Evolutionary conservation across 2,113 vertebrate genomes (phyloP).

Genomic region (Heterotilapia buettikoferi): DNA sequence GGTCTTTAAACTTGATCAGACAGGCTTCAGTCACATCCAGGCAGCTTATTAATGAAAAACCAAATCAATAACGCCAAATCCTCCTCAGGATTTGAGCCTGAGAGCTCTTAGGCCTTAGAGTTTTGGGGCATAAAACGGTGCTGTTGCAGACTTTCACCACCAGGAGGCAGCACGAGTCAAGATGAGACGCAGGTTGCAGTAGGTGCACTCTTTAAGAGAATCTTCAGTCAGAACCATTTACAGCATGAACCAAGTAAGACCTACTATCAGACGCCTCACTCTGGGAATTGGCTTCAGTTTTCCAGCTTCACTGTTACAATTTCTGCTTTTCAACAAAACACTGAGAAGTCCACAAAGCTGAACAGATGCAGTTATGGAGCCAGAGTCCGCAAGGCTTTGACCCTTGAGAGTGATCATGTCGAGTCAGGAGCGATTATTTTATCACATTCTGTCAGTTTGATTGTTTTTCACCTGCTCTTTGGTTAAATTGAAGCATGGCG

Average conservation of each 20-base stretch:
- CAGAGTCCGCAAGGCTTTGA: not conserved
- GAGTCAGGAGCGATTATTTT: not conserved
- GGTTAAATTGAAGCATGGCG: not conserved
- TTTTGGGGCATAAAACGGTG: not conserved
- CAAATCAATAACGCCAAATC: not conserved
- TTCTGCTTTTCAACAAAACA: not conserved
- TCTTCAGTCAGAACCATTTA: not conserved
- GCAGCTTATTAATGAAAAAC: not conserved
- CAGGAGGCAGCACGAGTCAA: constrained; percentile 14
- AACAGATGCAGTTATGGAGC: not conserved
- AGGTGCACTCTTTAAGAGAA: not conserved
- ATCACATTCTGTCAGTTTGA: not conserved
- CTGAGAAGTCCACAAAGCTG: not conserved
- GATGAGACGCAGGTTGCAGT: not conserved
- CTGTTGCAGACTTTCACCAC: not conserved
- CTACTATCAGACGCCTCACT: not conserved
- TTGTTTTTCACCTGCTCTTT: not conserved
- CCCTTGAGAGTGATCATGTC: not conserved
- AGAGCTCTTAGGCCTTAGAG: too few species aligned
- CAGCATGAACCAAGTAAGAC: not conserved
- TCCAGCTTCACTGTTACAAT: not conserved
- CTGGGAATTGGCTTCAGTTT: not conserved
- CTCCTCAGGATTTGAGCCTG: not conserved
- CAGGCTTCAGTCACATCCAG: not conserved
- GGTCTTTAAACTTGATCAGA: not conserved